Conservation (phyloP, 2,113 vertebrate species). For the Pavo muticus region DNA sequence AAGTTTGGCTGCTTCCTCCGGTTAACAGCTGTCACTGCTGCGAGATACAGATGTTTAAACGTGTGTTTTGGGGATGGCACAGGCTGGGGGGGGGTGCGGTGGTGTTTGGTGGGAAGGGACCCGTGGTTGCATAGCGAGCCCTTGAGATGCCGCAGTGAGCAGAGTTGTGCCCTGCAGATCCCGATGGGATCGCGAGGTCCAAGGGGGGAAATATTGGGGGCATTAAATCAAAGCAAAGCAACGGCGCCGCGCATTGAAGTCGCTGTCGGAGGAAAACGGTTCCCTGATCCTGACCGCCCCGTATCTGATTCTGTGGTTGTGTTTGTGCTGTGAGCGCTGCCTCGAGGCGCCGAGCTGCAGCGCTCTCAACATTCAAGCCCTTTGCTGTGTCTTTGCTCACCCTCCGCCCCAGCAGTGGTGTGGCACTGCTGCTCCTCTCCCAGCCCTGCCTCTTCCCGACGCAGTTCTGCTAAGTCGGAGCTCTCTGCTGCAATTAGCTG, state of each 20-base stretch:
- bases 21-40: conserved; percentile 32
- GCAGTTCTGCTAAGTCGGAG: background rate
- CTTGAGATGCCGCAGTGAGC: rapidly evolving
- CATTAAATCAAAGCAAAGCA: background rate
- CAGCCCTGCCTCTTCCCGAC: background rate
- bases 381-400: background rate
- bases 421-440: background rate
- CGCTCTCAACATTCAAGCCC: rapidly evolving
- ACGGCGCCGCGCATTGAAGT: background rate
- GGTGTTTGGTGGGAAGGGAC: background rate
- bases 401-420: background rate
- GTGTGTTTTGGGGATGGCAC: rapidly evolving
- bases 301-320: background rate
- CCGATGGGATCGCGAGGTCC: rapidly evolving
- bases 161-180: background rate
- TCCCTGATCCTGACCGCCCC: background rate
- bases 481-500: conserved; percentile 31
- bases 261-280: background rate
- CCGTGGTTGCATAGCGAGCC: rapidly evolving
- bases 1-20: conserved; percentile 55
- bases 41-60: conserved; percentile 4
- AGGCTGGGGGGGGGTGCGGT: background rate
- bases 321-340: background rate
- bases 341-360: background rate
- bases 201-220: background rate